phyloP scores from a whole-genome alignment of 2,797 vertebrate species.

The Enteromius trimaculatus region DNA sequence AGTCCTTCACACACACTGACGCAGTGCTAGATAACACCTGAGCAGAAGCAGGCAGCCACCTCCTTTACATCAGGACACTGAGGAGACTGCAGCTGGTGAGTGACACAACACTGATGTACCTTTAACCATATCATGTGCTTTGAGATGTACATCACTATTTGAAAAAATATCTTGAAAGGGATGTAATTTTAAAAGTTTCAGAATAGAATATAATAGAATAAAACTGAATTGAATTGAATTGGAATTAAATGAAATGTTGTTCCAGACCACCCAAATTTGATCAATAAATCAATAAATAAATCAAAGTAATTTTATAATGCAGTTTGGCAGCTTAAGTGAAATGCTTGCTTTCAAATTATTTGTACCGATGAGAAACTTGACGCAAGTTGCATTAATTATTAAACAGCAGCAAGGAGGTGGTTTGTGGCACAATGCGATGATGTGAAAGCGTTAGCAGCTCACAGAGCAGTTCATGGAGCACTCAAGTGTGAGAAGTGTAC shows the following conservation, averaged over 20 bases:
- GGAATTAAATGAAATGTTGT: background rate
- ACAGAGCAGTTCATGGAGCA: slow-evolving; percentile 12
- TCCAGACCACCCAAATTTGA: background rate
- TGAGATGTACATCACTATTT: background rate
- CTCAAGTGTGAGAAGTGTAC: slow-evolving; percentile 28
- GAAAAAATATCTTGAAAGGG: background rate
- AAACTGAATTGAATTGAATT: background rate
- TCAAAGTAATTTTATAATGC: background rate
- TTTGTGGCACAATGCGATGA: background rate
- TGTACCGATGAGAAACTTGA: background rate
- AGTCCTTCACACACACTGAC: slow-evolving; percentile 80
- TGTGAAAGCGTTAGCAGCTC: slow-evolving; percentile 27
- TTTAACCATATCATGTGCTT: background rate
- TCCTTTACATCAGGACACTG: slow-evolving; percentile 59
- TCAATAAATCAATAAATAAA: background rate
- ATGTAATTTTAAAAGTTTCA: background rate
- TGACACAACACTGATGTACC: background rate
- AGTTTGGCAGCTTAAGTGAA: background rate
- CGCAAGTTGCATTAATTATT: slow-evolving; percentile 31
- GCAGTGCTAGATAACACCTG: slow-evolving; percentile 71
- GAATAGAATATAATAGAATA: slow-evolving; percentile 17
- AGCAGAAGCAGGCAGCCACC: slow-evolving; percentile 61
- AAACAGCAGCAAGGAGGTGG: background rate
- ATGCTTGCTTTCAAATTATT: background rate
- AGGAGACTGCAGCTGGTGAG: slow-evolving; percentile 73